Conservation (phyloP, 2,797 vertebrate genomes). For the Kryptolebias ocellatus region DNA sequence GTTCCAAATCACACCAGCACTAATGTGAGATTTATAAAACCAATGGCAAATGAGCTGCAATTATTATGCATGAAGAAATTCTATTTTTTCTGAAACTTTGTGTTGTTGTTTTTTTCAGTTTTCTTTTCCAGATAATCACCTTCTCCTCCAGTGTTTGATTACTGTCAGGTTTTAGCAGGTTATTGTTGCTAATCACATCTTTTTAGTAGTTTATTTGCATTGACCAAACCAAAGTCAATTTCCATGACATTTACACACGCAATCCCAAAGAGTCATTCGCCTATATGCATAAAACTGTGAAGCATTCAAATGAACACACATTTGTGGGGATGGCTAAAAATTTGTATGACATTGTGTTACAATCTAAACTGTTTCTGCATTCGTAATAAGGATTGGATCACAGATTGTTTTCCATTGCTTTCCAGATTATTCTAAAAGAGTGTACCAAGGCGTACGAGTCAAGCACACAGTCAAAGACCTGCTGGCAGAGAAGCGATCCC, state of each 20-base stretch:
- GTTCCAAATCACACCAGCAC: slow-evolving; percentile 48
- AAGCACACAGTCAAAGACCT: slow-evolving; percentile 98
- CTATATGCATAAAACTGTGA: slow-evolving; percentile 72
- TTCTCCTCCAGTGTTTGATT: background rate
- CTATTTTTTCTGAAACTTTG: background rate
- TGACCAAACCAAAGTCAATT: slow-evolving; percentile 67
- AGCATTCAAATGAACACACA: slow-evolving; percentile 73
- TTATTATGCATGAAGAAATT: background rate
- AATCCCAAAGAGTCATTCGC: slow-evolving; percentile 50
- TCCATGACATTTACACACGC: slow-evolving; percentile 77
- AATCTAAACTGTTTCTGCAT: slow-evolving; percentile 31
- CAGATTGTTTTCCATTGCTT: background rate
- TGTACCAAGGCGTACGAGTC: slow-evolving; percentile 95
- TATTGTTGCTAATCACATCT: slow-evolving; percentile 54
- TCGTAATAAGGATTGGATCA: slow-evolving; percentile 8
- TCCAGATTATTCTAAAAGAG: slow-evolving; percentile 88
- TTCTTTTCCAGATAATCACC: background rate
- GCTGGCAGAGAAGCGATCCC: slow-evolving; percentile 92
- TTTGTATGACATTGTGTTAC: slow-evolving; percentile 45
- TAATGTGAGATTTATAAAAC: slow-evolving; percentile 45
- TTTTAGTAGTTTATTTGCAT: slow-evolving; percentile 71
- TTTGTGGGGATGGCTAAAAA: slow-evolving; percentile 65
- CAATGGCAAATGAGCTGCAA: background rate
- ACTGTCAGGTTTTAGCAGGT: background rate
- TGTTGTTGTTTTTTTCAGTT: background rate